phyloP scores from a whole-genome alignment of 2,888 invertebrate species.

The Lymantria monacha region DNA sequence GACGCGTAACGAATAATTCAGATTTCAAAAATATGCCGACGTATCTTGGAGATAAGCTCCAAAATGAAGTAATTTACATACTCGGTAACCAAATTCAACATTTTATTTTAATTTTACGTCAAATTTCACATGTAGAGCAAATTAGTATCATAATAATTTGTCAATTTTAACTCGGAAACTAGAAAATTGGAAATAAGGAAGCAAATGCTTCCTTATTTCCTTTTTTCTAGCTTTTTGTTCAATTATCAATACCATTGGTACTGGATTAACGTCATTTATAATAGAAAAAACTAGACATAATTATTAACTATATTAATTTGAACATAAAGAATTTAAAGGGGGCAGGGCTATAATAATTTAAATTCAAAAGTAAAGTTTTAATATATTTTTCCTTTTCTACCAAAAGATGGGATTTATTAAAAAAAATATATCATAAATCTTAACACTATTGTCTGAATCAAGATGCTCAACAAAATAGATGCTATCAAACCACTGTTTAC shows the following conservation, averaged over 20 bases:
- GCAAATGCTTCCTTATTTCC: no score
- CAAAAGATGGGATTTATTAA: slow-evolving; percentile 20
- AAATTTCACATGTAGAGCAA: slow-evolving; percentile 14
- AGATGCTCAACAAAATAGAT: slow-evolving; percentile 22
- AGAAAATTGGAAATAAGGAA: slow-evolving; percentile 14
- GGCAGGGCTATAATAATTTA: slow-evolving; percentile 19
- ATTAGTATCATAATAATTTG: slow-evolving; percentile 16
- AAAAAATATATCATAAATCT: slow-evolving; percentile 20
- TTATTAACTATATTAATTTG: no score
- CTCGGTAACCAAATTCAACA: slow-evolving; percentile 1
- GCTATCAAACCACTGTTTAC: slow-evolving; percentile 19
- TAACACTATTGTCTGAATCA: slow-evolving; percentile 20
- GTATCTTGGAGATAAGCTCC: no score
- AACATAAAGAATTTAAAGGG: slow-evolving; percentile 16
- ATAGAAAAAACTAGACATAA: slow-evolving; percentile 13
- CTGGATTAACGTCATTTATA: slow-evolving; percentile 11
- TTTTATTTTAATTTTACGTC: slow-evolving; percentile 10
- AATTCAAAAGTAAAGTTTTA: slow-evolving; percentile 18
- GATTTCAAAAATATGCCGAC: not conserved
- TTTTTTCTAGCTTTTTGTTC: slow-evolving; percentile 13
- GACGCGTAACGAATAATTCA: not conserved
- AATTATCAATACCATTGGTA: slow-evolving; percentile 12
- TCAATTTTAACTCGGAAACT: slow-evolving; percentile 16
- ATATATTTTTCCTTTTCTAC: slow-evolving; percentile 21
- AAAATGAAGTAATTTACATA: not conserved